Percentiles rank a stretch among this genome's conserved stretches.
phyloP scores from a whole-genome alignment of 2,888 invertebrate genomes.

The Endomychus coccineus region DNA sequence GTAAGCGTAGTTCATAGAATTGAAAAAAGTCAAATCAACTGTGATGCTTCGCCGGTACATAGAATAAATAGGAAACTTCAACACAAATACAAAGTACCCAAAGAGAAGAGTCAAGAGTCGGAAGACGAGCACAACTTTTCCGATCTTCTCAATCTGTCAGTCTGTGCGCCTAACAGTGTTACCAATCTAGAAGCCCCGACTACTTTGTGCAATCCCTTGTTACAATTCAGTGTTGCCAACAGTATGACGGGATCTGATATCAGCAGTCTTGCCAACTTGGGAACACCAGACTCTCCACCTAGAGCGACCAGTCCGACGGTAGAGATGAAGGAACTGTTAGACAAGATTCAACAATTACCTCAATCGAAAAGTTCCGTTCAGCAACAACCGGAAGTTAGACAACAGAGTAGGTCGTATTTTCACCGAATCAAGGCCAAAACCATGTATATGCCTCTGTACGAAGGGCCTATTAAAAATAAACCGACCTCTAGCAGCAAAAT shows the following conservation, averaged over 20 bases:
- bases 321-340: conserved; percentile 64
- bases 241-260: conserved; percentile 54
- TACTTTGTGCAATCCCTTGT: conserved; percentile 28
- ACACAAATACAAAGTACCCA: conserved; percentile 15
- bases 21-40: conserved; percentile 8
- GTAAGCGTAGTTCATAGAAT: too few relatives aligned
- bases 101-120: conserved; percentile 35
- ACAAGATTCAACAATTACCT: conserved; percentile 62
- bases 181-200: conserved; percentile 30
- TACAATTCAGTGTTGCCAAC: conserved; percentile 38
- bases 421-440: conserved; percentile 56
- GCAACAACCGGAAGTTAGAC: conserved; percentile 32
- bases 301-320: conserved; percentile 76
- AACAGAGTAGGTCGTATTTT: conserved; percentile 42
- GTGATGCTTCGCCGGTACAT: conserved; percentile 16
- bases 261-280: conserved; percentile 60
- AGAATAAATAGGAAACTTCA: conserved; percentile 24
- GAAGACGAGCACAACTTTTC: conserved; percentile 39
- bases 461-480: conserved; percentile 27
- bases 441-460: conserved; percentile 59
- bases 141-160: conserved; percentile 39
- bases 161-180: conserved; percentile 37
- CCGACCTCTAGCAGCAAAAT: conserved; percentile 26
- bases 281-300: conserved; percentile 68
- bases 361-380: conserved; percentile 42